Conservation (phyloP, 1,140 invertebrate species). For the Bombus waltoni region DNA sequence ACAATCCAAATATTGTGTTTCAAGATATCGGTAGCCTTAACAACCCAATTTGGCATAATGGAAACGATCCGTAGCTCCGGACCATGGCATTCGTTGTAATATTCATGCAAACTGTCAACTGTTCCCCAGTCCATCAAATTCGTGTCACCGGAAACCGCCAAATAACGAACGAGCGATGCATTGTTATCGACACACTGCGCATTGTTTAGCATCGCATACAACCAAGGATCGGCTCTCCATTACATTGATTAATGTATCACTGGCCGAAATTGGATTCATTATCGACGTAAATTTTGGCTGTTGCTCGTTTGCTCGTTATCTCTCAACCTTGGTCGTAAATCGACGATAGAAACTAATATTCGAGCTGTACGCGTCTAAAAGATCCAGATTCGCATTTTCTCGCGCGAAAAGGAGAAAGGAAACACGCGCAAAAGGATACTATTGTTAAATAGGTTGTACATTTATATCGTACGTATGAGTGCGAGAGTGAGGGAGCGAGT, state of each 20-base stretch:
- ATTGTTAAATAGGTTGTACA: too few species aligned
- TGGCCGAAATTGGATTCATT: constrained; percentile 16
- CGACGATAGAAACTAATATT: too few species aligned
- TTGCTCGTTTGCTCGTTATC: neutral
- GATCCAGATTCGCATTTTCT: neutral
- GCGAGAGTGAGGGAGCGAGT: too few species aligned
- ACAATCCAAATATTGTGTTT: neutral
- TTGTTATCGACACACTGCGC: neutral
- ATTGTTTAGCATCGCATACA: constrained; percentile 11
- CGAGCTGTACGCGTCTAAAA: too few species aligned
- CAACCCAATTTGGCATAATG: neutral
- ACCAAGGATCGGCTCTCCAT: constrained; percentile 1
- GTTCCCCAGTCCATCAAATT: constrained; percentile 18
- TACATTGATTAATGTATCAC: constrained; percentile 31
- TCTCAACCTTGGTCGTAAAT: neutral
- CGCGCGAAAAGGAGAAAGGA: neutral
- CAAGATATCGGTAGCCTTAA: neutral
- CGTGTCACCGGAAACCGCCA: constrained; percentile 29
- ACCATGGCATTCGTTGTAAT: neutral
- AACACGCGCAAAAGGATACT: neutral
- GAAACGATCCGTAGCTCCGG: neutral
- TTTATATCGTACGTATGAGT: too few species aligned
- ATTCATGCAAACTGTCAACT: constrained; percentile 28
- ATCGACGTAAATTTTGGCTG: neutral
- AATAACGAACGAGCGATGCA: constrained; percentile 9